Conservation (phyloP, 2,113 vertebrate genomes). For the Calyptomena viridis region DNA sequence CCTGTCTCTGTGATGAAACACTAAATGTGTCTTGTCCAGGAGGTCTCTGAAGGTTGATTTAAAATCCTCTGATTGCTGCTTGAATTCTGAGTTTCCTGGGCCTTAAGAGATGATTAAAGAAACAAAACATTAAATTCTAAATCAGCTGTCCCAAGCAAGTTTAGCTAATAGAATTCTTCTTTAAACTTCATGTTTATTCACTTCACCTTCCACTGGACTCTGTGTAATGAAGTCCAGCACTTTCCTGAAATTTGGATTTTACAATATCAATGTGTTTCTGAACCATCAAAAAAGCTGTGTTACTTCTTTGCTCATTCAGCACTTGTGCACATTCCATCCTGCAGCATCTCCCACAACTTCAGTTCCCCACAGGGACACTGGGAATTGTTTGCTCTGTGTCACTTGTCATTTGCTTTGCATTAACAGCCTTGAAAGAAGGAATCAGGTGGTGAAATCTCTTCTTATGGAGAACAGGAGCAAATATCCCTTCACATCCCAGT, state of each 20-base stretch:
- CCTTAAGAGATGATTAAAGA: not conserved
- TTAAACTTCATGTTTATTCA: not conserved
- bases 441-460: not conserved
- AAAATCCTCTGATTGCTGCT: not conserved
- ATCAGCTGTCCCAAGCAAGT: not conserved
- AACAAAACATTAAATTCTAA: not conserved
- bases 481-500: not conserved
- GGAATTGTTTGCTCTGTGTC: not conserved
- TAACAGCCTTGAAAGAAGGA: not conserved
- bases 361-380: not conserved
- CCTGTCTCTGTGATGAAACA: not conserved
- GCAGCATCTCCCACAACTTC: not conserved
- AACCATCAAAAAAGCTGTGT: not conserved
- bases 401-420: not conserved
- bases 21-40: not conserved
- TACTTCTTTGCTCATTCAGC: not conserved
- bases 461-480: not conserved
- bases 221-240: not conserved
- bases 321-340: not conserved
- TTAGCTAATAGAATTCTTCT: not conserved
- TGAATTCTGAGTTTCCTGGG: not conserved
- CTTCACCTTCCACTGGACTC: not conserved
- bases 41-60: not conserved
- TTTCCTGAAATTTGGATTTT: not conserved
- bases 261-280: not conserved